Conservation (phyloP, 2,888 invertebrate genomes). For the Nudaria mundana region DNA sequence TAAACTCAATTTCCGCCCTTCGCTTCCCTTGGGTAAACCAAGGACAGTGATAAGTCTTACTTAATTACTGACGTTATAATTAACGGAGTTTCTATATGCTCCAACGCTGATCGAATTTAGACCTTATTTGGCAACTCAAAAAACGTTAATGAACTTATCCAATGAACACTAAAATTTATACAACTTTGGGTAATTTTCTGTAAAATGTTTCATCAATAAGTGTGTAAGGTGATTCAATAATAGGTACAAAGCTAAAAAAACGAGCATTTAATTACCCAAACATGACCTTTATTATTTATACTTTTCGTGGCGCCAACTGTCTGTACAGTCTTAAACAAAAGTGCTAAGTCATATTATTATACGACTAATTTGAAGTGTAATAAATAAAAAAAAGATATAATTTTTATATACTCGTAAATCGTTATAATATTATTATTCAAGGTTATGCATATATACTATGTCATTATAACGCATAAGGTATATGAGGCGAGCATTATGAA, state of each 20-base stretch:
- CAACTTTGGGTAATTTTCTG: conserved; percentile 16
- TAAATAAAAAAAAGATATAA: background rate
- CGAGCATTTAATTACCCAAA: conserved; percentile 14
- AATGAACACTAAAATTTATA: conserved; percentile 4
- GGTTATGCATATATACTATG: background rate
- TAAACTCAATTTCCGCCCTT: conserved; percentile 69
- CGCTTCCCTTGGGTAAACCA: conserved; percentile 59
- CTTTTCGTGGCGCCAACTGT: conserved; percentile 7
- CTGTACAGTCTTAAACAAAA: conserved; percentile 8
- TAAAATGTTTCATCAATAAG: conserved; percentile 20
- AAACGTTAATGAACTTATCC: conserved; percentile 8
- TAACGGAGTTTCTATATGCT: conserved; percentile 46
- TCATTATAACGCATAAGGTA: background rate
- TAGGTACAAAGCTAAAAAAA: conserved; percentile 14
- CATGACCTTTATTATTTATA: conserved; percentile 13
- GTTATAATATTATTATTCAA: background rate
- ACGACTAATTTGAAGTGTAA: background rate
- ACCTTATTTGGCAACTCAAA: conserved; percentile 13
- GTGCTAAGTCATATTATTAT: conserved; percentile 4
- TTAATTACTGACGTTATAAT: conserved; percentile 58
- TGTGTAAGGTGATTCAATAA: conserved; percentile 18
- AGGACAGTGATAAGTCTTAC: conserved; percentile 65
- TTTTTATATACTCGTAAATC: background rate
- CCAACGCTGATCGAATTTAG: conserved; percentile 24
- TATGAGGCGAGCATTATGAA: background rate